Conservation (phyloP, 1,140 invertebrate genomes). For the Glomeris maerens region DNA sequence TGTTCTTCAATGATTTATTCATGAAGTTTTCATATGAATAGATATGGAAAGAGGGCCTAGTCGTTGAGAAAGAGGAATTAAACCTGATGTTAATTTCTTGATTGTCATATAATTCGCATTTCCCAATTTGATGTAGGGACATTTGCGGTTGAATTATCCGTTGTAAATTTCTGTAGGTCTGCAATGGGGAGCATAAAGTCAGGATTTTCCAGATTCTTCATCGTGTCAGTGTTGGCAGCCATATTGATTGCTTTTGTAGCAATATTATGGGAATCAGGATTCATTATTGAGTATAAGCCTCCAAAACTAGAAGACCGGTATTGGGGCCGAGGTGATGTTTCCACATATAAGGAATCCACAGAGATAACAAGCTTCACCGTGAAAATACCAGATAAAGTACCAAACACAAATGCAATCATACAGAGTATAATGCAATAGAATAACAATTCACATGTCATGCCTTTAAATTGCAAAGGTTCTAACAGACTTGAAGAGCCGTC, state of each 20-base stretch:
- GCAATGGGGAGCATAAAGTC: no score
- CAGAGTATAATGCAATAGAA: neutral
- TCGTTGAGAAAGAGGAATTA: no score
- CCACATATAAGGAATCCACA: neutral
- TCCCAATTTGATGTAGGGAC: no score
- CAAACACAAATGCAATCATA: neutral
- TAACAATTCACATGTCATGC: neutral
- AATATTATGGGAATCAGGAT: neutral
- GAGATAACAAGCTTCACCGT: constrained; percentile 10
- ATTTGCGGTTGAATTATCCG: no score
- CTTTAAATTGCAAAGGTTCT: constrained; percentile 35
- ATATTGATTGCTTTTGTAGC: neutral
- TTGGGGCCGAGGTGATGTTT: constrained; percentile 28
- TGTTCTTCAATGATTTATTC: no score
- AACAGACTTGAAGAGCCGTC: constrained; percentile 42
- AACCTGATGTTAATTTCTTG: no score
- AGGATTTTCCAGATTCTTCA: no score
- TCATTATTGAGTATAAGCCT: neutral
- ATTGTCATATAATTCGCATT: no score
- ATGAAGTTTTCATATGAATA: no score
- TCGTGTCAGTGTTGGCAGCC: no score
- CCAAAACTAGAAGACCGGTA: constrained; percentile 28
- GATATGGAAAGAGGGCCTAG: no score
- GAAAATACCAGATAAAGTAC: constrained; percentile 35
- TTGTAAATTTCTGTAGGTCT: no score